These are phyloP conservation scores for Sebastes minor DNA, from an alignment of 2,797 vertebrate genomes.

Conservation along the genomic window DNA sequence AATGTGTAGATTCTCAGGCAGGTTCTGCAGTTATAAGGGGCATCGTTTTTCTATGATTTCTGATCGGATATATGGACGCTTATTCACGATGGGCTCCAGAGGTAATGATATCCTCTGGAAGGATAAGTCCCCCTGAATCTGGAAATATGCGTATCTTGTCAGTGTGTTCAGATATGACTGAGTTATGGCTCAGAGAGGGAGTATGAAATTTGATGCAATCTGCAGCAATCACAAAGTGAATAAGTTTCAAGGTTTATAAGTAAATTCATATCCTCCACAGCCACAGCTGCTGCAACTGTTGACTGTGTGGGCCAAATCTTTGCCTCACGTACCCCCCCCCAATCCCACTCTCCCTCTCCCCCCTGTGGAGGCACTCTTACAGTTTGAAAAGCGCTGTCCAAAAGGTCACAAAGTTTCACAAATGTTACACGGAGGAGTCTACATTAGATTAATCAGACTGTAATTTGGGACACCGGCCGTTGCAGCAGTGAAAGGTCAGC, in stretches of 20 bases:
- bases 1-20: no score
- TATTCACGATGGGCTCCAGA: neutral
- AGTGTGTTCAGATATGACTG: neutral
- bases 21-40: neutral
- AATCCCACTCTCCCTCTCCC: neutral
- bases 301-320: neutral
- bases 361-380: neutral
- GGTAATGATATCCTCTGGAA: neutral
- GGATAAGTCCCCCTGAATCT: neutral
- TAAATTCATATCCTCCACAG: neutral
- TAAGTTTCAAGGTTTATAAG: neutral
- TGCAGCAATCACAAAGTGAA: neutral
- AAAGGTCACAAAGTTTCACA: neutral
- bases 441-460: neutral
- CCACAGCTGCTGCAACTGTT: neutral
- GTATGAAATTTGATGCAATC: neutral
- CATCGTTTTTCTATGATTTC: neutral
- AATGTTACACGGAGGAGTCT: neutral
- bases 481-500: conserved; percentile 7
- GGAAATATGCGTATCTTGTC: neutral
- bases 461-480: conserved; percentile 5
- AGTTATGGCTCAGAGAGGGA: neutral
- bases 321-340: no score
- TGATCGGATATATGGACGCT: neutral
- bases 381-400: neutral